phyloP scores from a whole-genome alignment of 2,888 invertebrate genomes.

The Agrochola macilenta region DNA sequence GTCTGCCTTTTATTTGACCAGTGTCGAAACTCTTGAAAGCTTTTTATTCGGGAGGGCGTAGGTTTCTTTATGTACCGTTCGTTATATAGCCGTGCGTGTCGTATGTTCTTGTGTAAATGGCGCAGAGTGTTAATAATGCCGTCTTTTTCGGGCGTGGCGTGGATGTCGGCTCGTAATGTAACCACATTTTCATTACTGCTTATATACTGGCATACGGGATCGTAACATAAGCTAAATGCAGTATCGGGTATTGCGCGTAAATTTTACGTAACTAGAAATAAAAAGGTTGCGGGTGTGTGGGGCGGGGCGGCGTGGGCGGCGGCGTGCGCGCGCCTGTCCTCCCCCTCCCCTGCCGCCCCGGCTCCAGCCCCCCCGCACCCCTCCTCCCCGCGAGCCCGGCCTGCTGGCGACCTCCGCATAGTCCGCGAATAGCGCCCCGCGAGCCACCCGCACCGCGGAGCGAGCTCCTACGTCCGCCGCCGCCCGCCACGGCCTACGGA shows the following conservation, averaged over 20 bases:
- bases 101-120: conserved; percentile 52
- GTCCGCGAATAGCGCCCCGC: conserved; percentile 87
- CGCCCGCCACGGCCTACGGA: conserved; percentile 80
- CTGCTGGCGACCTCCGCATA: conserved; percentile 77
- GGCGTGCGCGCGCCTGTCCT: conserved; percentile 82
- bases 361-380: not conserved
- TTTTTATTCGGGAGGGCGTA: conserved; percentile 69
- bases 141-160: conserved; percentile 32
- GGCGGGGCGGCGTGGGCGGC: conserved; percentile 88
- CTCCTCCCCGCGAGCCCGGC: conserved; percentile 74
- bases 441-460: conserved; percentile 84
- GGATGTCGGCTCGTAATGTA: conserved; percentile 51
- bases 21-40: conserved; percentile 68
- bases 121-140: conserved; percentile 24
- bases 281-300: conserved; percentile 91
- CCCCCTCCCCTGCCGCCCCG: conserved; percentile 64
- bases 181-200: conserved; percentile 68
- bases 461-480: conserved; percentile 75
- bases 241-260: conserved; percentile 90
- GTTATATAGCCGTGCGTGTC: conserved; percentile 54
- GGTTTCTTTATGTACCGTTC: conserved; percentile 67
- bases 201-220: conserved; percentile 71
- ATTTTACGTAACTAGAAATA: conserved; percentile 91
- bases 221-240: conserved; percentile 87
- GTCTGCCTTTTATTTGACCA: conserved; percentile 76